Evolutionary conservation across 1,140 invertebrate species (phyloP).

Genomic region (Rhopalosiphum maidis): DNA sequence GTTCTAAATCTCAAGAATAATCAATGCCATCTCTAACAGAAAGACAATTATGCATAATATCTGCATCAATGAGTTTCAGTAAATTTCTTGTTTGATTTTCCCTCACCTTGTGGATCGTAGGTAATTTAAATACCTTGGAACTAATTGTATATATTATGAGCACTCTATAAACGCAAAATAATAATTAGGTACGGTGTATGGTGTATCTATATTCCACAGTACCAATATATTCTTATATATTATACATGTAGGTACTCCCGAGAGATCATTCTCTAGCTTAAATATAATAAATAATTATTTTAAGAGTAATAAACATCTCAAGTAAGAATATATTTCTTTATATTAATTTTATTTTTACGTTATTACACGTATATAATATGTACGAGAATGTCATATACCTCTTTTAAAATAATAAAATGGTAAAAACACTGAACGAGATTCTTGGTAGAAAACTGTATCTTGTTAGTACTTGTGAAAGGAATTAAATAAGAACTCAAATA

Average conservation of each 20-base stretch:
- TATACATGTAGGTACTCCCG: background rate
- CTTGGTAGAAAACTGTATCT: too few relatives aligned
- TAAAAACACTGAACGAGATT: too few relatives aligned
- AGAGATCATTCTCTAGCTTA: background rate
- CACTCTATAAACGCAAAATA: background rate
- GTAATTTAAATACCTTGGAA: conserved; percentile 9
- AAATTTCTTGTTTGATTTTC: background rate
- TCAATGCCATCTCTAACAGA: background rate
- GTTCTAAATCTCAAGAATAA: background rate
- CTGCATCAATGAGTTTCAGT: background rate
- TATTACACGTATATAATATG: too few relatives aligned
- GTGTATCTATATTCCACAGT: background rate
- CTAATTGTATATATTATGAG: background rate
- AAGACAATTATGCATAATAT: background rate
- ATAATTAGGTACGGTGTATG: background rate
- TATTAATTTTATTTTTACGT: background rate
- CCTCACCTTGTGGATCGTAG: background rate
- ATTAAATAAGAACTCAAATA: too few relatives aligned
- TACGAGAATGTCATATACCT: too few relatives aligned
- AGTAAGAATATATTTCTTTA: background rate
- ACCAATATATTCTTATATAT: background rate
- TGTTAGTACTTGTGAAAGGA: too few relatives aligned
- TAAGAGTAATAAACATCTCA: background rate
- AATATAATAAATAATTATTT: background rate
- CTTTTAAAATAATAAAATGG: too few relatives aligned